Percentiles rank a stretch among this genome's conserved stretches.
phyloP scores from a whole-genome alignment of 2,113 vertebrate genomes.

The Megatriorchis doriae region DNA sequence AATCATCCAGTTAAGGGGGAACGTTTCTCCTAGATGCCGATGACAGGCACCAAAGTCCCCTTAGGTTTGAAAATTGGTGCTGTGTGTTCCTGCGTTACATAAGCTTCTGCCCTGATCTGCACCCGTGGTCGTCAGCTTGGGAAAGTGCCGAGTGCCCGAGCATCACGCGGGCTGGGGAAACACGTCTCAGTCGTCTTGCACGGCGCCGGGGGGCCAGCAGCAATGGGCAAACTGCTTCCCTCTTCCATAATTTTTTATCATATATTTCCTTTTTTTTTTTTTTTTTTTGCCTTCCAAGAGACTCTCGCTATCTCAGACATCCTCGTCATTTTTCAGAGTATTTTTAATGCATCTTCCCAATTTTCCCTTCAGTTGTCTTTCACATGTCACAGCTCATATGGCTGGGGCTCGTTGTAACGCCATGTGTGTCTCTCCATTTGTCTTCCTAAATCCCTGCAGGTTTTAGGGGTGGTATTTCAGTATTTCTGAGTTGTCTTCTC shows the following conservation, averaged over 20 bases:
- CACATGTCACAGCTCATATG: background rate
- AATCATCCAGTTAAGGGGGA: background rate
- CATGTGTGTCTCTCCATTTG: background rate
- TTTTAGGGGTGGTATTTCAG: background rate
- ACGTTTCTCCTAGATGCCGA: background rate
- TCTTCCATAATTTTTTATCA: background rate
- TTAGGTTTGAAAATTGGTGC: background rate
- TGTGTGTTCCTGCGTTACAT: background rate
- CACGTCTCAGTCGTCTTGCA: fast-evolving
- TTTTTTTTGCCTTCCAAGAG: background rate
- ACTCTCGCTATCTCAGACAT: background rate
- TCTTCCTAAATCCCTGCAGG: background rate
- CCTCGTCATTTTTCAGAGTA: background rate
- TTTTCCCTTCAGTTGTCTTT: background rate
- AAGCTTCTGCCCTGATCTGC: background rate
- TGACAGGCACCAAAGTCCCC: background rate
- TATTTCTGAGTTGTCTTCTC: background rate
- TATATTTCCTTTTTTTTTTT: background rate
- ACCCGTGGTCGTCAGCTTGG: background rate
- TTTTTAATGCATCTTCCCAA: background rate
- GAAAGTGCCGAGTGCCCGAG: fast-evolving
- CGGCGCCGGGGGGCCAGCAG: background rate
- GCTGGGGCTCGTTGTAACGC: background rate
- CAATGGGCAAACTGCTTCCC: background rate
- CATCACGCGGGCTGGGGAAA: fast-evolving